phyloP scores from a whole-genome alignment of 1,140 invertebrate species.

The Neodiprion lecontei region DNA sequence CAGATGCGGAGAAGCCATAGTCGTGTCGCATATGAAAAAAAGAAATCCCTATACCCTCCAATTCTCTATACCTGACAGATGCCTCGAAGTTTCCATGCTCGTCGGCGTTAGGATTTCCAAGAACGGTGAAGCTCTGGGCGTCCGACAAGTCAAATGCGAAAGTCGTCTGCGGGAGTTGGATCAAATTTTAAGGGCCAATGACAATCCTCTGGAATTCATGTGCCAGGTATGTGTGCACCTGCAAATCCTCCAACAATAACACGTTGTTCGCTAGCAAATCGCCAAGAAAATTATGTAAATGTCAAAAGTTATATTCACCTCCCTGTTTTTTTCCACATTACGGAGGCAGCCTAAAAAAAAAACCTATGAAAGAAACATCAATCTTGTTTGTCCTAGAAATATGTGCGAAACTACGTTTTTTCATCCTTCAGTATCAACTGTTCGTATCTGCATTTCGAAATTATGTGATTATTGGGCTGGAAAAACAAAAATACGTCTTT shows the following conservation, averaged over 20 bases:
- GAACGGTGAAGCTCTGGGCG: conserved; percentile 78
- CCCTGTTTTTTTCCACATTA: too few relatives aligned
- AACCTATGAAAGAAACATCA: too few relatives aligned
- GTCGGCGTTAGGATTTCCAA: conserved; percentile 80
- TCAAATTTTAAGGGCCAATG: conserved; percentile 76
- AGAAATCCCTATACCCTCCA: conserved; percentile 83
- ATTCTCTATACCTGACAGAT: conserved; percentile 78
- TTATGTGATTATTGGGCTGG: conserved; percentile 3
- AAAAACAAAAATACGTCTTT: too few relatives aligned
- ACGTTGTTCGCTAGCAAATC: too few relatives aligned
- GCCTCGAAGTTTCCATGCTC: conserved; percentile 82
- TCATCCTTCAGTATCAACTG: conserved; percentile 11
- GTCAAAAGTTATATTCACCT: too few relatives aligned
- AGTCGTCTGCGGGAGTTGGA: conserved; percentile 82
- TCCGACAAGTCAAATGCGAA: conserved; percentile 84
- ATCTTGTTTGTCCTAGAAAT: too few relatives aligned
- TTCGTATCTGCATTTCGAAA: conserved; percentile 17
- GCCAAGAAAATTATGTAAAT: too few relatives aligned
- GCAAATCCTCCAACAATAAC: neutral
- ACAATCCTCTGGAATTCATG: conserved; percentile 86
- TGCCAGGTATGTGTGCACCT: conserved; percentile 70
- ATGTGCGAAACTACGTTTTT: too few relatives aligned
- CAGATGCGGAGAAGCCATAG: conserved; percentile 78
- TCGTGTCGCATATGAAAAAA: conserved; percentile 75
- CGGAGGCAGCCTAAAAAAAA: too few relatives aligned